Evolutionary conservation across 2,888 invertebrate genomes (phyloP), one percentile per base, ranked within the genome.

Genomic region (Leptura quadrifasciata): DNA sequence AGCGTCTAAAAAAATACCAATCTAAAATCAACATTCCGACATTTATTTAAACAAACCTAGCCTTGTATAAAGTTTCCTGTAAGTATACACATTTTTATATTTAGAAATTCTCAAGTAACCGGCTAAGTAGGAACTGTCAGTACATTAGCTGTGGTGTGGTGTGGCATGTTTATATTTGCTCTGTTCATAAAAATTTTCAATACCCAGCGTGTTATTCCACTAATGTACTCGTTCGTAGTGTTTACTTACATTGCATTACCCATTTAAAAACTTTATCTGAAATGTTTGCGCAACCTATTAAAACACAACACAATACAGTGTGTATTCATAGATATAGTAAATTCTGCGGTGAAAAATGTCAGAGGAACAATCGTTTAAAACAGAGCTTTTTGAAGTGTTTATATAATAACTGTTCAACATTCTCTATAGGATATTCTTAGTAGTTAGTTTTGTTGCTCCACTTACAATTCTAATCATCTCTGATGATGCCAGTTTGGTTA

Each of bases 11-110:
- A 39, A 39, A 2, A 39, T 4, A 39, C 39, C 39, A 12, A 15
- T 15, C 39, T 12, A 39, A 39, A 15, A 15, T 2, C 39, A 39
- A 15, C 39, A 39, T 15, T 39, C 15, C 39, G 39, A 10, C 15
- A 15, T 39, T 39, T 39, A 39, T 39, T 39, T 39, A 39, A 39
- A 39, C 39, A 39, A 39, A 39, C 39, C 15, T 15, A n/a, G 15
- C 12, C 39, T 39, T 39, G 15, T 39, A 15, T 39, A 12, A 39
- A 39, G 15, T 39, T 60, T 63, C 31, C 31, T 10, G 17, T 35
- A n/a, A n/a, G n/a, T n/a, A 35, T 35, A 63, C 20, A 63, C 18
- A 31, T 63, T 63, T 63, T 63, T 63, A 63, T 63, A 63, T 63
- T 35, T 63, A 63, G 61, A 63, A 31, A 18, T 35, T 35, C 61